Evolutionary conservation across 2,113 vertebrate genomes (phyloP), one percentile per base, ranked within the genome.

Genomic region (Noctilio leporinus): DNA sequence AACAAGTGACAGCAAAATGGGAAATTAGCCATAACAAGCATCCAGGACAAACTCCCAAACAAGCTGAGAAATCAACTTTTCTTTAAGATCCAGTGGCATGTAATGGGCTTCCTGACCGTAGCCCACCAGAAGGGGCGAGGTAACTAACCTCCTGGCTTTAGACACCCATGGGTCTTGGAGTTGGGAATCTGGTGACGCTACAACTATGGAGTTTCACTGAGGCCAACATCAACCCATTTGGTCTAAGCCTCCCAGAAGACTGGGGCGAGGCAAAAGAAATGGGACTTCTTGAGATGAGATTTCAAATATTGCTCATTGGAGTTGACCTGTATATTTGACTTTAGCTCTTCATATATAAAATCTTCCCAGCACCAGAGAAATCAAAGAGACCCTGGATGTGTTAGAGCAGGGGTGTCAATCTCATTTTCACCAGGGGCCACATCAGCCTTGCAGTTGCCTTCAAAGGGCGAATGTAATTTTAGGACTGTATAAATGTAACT

Each of bases 21-120:
- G 82, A 96, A 97, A 97, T 95, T 88, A 96, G 92, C 95, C 95
- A 43, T 92, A 96, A 96, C 80, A 96, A 96, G 90, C 57, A 64
- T 28, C 12, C 5, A 73, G 62, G 62, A 82, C 75, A 51, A 96
- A 92, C 62, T 94, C n/a, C 30, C 30, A 82, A 87, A 92, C n/a
- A 95, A 92, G 72, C 40, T 55, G 72, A 95, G 82, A 90, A 94
- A 76, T 62, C 28, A 57, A 76, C 67, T 59, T 47, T 24, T 19
- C 35, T 69, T 93, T 20, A 49, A 89, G 26, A 84, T 59, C 40
- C 55, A 86, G 38, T 6, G 35, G 33, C 38, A 65, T 49, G 33
- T n/a, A 11, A n/a, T 64, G 45, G 49, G 45, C 40, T 92, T 51
- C 75, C n/a, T 80, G 93, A 70, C 38, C 4, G 2, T 17, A 65